Conservation (phyloP, 2,888 invertebrate species). For the Dioctria linearis region DNA sequence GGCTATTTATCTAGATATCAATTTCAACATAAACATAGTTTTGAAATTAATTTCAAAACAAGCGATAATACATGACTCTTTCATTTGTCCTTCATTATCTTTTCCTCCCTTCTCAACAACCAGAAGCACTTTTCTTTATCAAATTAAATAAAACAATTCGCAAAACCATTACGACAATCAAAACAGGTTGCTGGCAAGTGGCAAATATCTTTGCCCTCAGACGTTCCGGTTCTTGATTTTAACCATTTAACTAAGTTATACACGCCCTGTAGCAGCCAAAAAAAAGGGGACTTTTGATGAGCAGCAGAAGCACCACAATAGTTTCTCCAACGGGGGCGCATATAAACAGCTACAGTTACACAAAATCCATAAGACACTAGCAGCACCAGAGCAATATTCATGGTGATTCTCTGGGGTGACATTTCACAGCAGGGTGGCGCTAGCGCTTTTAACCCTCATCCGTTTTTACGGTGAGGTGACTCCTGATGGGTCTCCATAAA, state of each 20-base stretch:
- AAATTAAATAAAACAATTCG: constrained; percentile 32
- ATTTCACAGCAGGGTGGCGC: constrained; percentile 60
- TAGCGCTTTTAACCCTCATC: constrained; percentile 55
- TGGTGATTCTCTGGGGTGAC: constrained; percentile 60
- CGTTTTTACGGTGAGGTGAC: constrained; percentile 56
- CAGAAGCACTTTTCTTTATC: not conserved
- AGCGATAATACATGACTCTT: no score
- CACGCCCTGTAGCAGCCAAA: not conserved
- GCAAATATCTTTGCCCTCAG: constrained; percentile 21
- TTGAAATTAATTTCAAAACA: no score
- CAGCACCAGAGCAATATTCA: not conserved
- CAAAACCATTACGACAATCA: not conserved
- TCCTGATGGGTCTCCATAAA: constrained; percentile 48
- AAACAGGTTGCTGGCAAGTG: constrained; percentile 23
- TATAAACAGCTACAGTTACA: not conserved
- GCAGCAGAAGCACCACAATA: constrained; percentile 43
- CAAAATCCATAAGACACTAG: constrained; percentile 37
- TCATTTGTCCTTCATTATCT: no score
- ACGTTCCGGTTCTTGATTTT: constrained; percentile 43
- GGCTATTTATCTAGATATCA: no score
- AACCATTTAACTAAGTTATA: constrained; percentile 39
- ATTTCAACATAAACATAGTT: no score
- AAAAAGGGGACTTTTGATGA: constrained; percentile 43
- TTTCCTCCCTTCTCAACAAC: not conserved
- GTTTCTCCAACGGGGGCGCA: constrained; percentile 16